Base-by-base conservation (phyloP, 2,888 invertebrate genomes). In the Celastrina argiolus region DNA sequence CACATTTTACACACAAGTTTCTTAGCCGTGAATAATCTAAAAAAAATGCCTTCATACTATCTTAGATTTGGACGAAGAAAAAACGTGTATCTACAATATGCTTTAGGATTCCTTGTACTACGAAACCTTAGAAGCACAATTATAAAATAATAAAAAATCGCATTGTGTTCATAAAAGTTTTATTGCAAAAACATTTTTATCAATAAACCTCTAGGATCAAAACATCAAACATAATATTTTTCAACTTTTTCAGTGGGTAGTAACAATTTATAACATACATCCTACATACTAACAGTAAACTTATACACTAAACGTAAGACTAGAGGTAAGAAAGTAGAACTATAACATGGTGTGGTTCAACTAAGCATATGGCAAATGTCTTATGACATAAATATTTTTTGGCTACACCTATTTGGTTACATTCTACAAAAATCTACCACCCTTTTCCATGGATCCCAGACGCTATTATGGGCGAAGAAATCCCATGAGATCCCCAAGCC, bases 361-460 rank as follows among this genome's bases (percentile, higher is more conserved):
- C 56, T 58, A 58, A 31, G 16, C 16, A n/a, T 31, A 58, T 58
- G 58, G 28, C 58, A 58, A 58, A 31, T 1, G 16, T 58, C 58
- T 31, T 58, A 58, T 7, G 31, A 31, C 14, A n/a, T 18, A 18
- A n/a, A 59, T 36, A 14, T 39, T 36, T 39, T 61, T 61, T 61
- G 61, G 61, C 22, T 39, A 39, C 34, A 39, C 18, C 61, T 36
- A 61, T 22, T 61, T 61, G 36, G 61, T 61, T 10, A 61, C 3
- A 59, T 3, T 28, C 28, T 31, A 31, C 31, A 31, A 14, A 22
- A 12, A 16, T 16, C 34, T 36, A 61, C 61, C 61, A 61, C 61
- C 10, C n/a, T 18, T 61, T 61, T 4, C 61, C 61, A 10, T 59
- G 59, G 18, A 61, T 36, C 39, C 39, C 39, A 7, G 61, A 39